phyloP scores from a whole-genome alignment of 2,797 vertebrate species.

The Alosa sapidissima region DNA sequence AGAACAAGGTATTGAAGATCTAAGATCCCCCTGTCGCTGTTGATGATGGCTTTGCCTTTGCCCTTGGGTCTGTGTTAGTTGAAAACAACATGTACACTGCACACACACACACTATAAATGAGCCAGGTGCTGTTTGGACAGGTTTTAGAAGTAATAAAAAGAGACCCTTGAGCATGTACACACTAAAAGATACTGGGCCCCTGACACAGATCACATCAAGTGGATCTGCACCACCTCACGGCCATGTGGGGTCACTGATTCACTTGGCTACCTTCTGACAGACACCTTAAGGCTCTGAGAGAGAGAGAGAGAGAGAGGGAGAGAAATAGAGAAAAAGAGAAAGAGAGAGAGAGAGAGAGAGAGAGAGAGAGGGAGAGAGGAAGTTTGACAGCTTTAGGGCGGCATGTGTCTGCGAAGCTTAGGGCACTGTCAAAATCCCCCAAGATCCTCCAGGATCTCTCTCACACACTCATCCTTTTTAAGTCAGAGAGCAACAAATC shows the following conservation, averaged over 20 bases:
- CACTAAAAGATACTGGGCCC: background rate
- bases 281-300: background rate
- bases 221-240: background rate
- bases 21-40: too few relatives aligned
- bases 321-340: background rate
- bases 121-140: too few relatives aligned
- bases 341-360: background rate
- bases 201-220: background rate
- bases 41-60: background rate
- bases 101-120: too few relatives aligned
- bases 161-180: too few relatives aligned
- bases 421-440: slow-evolving; percentile 61
- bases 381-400: background rate
- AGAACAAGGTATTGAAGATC: too few relatives aligned
- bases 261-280: too few relatives aligned
- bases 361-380: background rate
- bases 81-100: too few relatives aligned
- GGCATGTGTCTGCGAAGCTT: slow-evolving; percentile 62
- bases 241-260: background rate
- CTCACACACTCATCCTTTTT: slow-evolving; percentile 55
- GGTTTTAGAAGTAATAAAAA: too few relatives aligned
- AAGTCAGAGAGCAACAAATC: slow-evolving; percentile 60
- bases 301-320: background rate
- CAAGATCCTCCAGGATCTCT: slow-evolving; percentile 52
- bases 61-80: too few relatives aligned